Base-by-base conservation (phyloP, 2,888 invertebrate genomes). In the Sepioteuthis lessoniana region DNA sequence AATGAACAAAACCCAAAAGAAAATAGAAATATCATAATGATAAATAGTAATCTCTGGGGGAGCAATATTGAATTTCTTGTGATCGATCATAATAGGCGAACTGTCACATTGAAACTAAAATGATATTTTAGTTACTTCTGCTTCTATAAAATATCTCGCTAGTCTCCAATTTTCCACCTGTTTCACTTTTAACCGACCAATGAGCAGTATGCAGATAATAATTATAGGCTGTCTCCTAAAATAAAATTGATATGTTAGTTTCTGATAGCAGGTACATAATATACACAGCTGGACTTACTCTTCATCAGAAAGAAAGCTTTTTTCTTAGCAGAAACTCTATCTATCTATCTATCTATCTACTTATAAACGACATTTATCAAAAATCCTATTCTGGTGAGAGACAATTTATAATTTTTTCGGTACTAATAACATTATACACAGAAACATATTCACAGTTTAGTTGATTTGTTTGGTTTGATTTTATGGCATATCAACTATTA, bases 161-260 rank as follows among this genome's bases (percentile, higher is more conserved):
- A 19, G 76, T 76, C 16, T 8, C 76, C 16, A 16, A 10, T 13
- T 76, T 76, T 16, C n/a, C 76, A 76, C 76, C 76, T 76, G 76
- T n/a, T 76, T n/a, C 76, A 76, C 0, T 76, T 13, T 76, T 76
- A 76, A 76, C n/a, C 76, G 76, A 10, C n/a, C 76, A 76, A n/a
- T 76, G 76, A 13, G 16, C n/a, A 76, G 16, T 76, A 13, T 35
- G 16, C 19, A 76, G n/a, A 35, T 76, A 4, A 76, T 76, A 76
- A 76, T 76, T 76, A 76, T 76, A 76, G 76, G n/a, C 35, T 76
- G 76, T 35, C 76, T 76, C 16, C 76, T 13, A n/a, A 76, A n/a
- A 76, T n/a, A 76, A 76, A 76, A 76, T 76, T 76, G 76, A 76
- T 76, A 76, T 76, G 76, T 76, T 76, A 76, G 76, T 76, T 76